Percentiles rank a stretch among this genome's conserved stretches.
These are phyloP conservation scores for Heliopora coerulea DNA, from an alignment of 92 coral and sea anemone genomes.

Conservation along the genomic window DNA sequence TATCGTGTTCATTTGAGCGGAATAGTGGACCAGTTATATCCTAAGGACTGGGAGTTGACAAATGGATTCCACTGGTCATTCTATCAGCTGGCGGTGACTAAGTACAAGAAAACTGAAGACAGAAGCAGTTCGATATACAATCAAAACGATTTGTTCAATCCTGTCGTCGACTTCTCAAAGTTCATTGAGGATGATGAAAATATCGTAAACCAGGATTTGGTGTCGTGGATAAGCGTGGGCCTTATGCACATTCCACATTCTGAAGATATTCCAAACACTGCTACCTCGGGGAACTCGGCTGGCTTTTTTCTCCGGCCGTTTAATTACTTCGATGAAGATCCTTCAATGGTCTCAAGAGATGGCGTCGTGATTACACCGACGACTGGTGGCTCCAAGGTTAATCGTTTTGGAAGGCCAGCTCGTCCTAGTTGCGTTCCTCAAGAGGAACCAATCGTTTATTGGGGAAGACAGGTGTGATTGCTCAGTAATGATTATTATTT, in stretches of 20 bases:
- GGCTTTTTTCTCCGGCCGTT: conserved; percentile 87
- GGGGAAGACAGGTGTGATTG: conserved; percentile 24
- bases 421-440: conserved; percentile 51
- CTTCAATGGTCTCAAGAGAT: conserved; percentile 74
- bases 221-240: conserved; percentile 87
- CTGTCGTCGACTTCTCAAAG: conserved; percentile 74
- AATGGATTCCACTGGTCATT: conserved; percentile 74
- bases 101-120: conserved; percentile 70
- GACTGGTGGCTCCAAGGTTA: conserved; percentile 43
- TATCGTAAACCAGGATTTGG: conserved; percentile 81
- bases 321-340: conserved; percentile 90
- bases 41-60: conserved; percentile 73
- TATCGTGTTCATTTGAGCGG: conserved; percentile 77
- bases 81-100: conserved; percentile 84
- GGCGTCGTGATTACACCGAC: conserved; percentile 57
- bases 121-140: conserved; percentile 77
- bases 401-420: conserved; percentile 58
- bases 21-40: conserved; percentile 69
- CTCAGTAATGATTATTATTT: too few species aligned
- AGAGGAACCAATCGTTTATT: conserved; percentile 46
- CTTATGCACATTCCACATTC: conserved; percentile 89
- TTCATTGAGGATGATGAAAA: conserved; percentile 67
- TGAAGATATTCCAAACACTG: conserved; percentile 89
- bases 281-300: conserved; percentile 70
- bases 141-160: conserved; percentile 63